Conservation (phyloP, 2,888 invertebrate genomes). For the Drosophila leonis region DNA sequence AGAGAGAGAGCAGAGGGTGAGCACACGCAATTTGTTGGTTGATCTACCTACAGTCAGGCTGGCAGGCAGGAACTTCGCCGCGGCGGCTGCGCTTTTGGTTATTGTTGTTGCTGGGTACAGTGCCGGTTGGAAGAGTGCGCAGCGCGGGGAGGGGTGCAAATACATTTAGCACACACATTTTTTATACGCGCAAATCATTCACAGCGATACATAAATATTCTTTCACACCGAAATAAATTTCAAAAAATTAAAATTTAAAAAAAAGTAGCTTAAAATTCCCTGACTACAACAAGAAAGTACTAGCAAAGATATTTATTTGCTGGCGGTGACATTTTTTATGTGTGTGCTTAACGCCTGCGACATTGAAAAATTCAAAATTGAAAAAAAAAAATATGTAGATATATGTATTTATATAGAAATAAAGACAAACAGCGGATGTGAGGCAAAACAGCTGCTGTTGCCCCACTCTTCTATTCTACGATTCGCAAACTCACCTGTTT, state of each 20-base stretch:
- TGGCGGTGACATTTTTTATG: slow-evolving; percentile 76
- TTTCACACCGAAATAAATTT: slow-evolving; percentile 62
- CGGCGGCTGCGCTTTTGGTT: slow-evolving; percentile 30
- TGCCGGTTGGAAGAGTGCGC: slow-evolving; percentile 43
- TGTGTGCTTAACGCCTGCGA: slow-evolving; percentile 39
- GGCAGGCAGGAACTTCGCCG: slow-evolving; percentile 30
- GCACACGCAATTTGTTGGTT: slow-evolving; percentile 35
- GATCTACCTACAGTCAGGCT: slow-evolving; percentile 34
- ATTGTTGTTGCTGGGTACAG: slow-evolving; percentile 57
- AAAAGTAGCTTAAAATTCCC: slow-evolving; percentile 63
- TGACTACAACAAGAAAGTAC: slow-evolving; percentile 48
- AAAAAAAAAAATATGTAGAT: slow-evolving; percentile 11
- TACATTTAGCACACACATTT: slow-evolving; percentile 43
- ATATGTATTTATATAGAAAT: slow-evolving; percentile 10
- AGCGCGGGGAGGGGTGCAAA: slow-evolving; percentile 31
- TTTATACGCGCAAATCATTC: slow-evolving; percentile 17
- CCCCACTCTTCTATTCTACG: neutral
- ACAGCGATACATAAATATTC: slow-evolving; percentile 54
- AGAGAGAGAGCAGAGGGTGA: slow-evolving; percentile 17
- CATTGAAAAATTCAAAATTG: slow-evolving; percentile 64
- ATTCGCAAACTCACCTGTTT: slow-evolving; percentile 77
- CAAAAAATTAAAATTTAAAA: slow-evolving; percentile 23
- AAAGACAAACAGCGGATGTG: slow-evolving; percentile 13
- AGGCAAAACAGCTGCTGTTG: slow-evolving; percentile 45
- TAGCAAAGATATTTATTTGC: slow-evolving; percentile 60